Conservation (phyloP, 2,113 vertebrate genomes). For the Protobothrops mucrosquamatus region DNA sequence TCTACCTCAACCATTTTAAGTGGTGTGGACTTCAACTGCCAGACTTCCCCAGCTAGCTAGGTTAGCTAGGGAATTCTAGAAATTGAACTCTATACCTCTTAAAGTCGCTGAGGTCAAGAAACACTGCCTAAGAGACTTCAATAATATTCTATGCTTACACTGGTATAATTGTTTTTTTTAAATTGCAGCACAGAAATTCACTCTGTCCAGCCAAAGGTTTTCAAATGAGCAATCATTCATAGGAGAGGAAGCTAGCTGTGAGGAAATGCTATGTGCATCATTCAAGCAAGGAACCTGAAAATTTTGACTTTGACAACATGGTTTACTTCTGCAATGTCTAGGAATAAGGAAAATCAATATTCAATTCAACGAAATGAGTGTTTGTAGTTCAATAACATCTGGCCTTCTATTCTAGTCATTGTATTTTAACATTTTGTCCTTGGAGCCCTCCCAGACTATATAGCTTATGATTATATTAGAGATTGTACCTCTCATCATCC, state of each 20-base stretch:
- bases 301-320: background rate
- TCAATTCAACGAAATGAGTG: background rate
- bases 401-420: background rate
- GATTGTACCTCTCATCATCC: background rate
- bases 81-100: background rate
- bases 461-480: background rate
- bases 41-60: background rate
- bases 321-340: background rate
- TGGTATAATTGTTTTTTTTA: background rate
- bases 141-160: background rate
- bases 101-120: background rate
- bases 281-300: background rate
- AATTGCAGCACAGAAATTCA: background rate
- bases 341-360: background rate
- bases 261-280: background rate
- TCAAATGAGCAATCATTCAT: background rate
- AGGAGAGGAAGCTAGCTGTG: background rate
- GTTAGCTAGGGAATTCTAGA: background rate
- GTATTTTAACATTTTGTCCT: background rate
- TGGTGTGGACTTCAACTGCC: background rate
- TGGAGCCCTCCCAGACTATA: background rate
- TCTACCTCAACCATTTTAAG: background rate
- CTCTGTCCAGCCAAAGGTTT: background rate
- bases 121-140: background rate
- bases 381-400: background rate